Percentiles rank a stretch among this genome's conserved stretches.
These are phyloP conservation scores for Chelonia mydas DNA, from an alignment of 2,797 vertebrate species.

Conservation along the genomic window DNA sequence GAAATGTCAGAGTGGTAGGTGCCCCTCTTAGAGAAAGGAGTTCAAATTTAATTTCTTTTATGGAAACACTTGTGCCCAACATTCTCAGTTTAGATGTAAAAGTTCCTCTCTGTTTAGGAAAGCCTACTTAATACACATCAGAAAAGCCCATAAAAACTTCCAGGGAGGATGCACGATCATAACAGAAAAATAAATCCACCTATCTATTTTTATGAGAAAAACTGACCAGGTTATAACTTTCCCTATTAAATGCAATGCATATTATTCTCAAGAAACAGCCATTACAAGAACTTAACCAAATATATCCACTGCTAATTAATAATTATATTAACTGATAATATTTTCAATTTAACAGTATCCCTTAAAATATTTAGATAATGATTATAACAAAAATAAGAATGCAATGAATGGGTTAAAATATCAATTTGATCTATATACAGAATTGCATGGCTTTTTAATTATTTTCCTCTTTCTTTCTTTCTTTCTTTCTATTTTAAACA, in stretches of 20 bases:
- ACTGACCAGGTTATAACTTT: not conserved
- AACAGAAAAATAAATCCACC: not conserved
- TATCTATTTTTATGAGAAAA: not conserved
- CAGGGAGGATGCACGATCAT: not conserved
- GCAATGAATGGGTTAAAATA: not conserved
- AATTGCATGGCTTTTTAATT: not conserved
- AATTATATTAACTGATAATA: not conserved
- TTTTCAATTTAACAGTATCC: not conserved
- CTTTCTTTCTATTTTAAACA: not conserved
- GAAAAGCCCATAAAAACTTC: not conserved
- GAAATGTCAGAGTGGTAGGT: conserved; percentile 7
- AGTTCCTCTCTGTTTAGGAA: not conserved
- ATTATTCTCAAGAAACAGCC: conserved; percentile 14
- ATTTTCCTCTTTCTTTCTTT: no score
- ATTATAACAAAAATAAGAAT: not conserved
- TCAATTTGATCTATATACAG: not conserved
- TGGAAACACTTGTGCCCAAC: conserved; percentile 12
- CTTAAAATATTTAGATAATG: not conserved
- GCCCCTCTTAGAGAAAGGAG: not conserved
- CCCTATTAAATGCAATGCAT: not conserved
- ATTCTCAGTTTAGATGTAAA: not conserved
- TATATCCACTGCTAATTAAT: not conserved
- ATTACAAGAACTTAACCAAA: not conserved
- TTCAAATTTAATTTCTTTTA: conserved; percentile 11
- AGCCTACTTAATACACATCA: not conserved